phyloP scores from a whole-genome alignment of 2,113 vertebrate genomes.

The Muscicapa adusta region DNA sequence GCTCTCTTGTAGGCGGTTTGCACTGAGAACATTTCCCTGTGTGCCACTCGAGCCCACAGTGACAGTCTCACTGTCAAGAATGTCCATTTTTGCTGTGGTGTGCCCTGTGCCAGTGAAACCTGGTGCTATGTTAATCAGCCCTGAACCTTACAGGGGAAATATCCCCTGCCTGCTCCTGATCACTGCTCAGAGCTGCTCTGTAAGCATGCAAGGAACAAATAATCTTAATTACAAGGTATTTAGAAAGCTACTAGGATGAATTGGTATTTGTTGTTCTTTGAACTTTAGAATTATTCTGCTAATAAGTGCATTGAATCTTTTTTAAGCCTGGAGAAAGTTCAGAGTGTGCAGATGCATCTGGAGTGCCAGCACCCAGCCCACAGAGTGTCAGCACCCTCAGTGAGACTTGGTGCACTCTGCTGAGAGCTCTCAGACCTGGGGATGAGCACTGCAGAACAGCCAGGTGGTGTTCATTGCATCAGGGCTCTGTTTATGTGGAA shows the following conservation, averaged over 20 bases:
- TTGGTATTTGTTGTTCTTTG: slow-evolving; percentile 1
- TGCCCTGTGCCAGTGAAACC: not conserved
- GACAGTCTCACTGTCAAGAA: not conserved
- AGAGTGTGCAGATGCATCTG: not conserved
- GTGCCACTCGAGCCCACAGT: not conserved
- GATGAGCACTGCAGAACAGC: not conserved
- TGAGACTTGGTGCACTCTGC: not conserved
- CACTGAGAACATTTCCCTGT: not conserved
- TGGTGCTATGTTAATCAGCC: not conserved
- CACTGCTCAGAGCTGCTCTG: not conserved
- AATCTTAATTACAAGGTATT: not conserved
- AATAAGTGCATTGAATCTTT: not conserved
- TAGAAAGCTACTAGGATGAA: not conserved
- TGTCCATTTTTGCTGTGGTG: not conserved
- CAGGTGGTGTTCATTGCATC: not conserved
- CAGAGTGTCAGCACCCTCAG: not conserved
- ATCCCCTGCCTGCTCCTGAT: not conserved
- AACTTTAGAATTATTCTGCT: not conserved
- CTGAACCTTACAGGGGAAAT: not conserved
- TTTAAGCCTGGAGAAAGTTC: not conserved
- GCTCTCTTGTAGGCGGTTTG: not conserved
- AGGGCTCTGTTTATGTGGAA: not conserved
- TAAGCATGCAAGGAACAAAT: not conserved
- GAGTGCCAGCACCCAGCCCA: not conserved
- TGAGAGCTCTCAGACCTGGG: not conserved